Evolutionary conservation across 2,113 vertebrate species (phyloP).

Genomic region (Sylvia atricapilla): DNA sequence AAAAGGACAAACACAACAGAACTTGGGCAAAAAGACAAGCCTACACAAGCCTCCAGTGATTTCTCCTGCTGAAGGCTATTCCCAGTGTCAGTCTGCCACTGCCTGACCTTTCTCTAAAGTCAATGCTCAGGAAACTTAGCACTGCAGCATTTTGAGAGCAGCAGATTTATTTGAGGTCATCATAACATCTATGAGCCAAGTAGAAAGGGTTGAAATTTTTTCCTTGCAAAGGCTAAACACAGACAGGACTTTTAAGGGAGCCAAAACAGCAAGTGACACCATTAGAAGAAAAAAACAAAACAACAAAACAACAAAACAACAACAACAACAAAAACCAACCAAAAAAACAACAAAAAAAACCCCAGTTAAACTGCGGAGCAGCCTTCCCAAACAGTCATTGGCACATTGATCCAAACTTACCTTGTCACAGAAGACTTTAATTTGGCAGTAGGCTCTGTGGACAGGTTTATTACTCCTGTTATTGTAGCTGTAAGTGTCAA

Average conservation of each 20-base stretch:
- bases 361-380: not conserved
- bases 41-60: not conserved
- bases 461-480: conserved; percentile 98
- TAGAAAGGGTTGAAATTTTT: not conserved
- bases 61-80: not conserved
- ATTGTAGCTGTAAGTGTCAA: conserved; percentile 98
- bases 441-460: conserved; percentile 96
- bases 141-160: not conserved
- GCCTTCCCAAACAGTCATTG: not conserved
- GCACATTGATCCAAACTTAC: conserved; percentile 31
- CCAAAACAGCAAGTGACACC: not conserved
- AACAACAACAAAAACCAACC: too few relatives aligned
- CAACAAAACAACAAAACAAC: too few relatives aligned
- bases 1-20: not conserved
- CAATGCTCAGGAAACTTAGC: not conserved
- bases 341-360: not conserved
- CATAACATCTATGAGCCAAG: not conserved
- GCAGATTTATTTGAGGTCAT: not conserved
- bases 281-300: not conserved
- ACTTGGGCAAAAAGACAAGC: not conserved
- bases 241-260: not conserved
- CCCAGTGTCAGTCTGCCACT: not conserved
- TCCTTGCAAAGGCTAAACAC: not conserved
- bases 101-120: not conserved
- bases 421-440: conserved; percentile 99